Conservation (phyloP, 2,888 invertebrate species). For the Trissolcus brochymenae region DNA sequence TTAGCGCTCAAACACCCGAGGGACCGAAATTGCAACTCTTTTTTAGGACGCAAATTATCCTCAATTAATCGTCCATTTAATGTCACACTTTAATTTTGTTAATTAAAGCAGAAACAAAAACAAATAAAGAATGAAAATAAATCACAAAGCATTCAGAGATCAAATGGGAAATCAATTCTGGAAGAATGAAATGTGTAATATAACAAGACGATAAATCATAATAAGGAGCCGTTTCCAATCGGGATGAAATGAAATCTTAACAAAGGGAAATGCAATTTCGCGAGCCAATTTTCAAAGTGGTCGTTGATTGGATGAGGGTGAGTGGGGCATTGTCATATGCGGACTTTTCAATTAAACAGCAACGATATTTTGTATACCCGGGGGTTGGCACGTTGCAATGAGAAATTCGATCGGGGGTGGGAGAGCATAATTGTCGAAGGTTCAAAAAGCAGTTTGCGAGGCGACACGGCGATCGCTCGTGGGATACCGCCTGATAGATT, state of each 20-base stretch:
- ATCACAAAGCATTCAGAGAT: no score
- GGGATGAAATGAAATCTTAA: not conserved
- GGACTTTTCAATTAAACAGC: slow-evolving; percentile 31
- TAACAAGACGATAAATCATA: not conserved
- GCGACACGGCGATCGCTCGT: slow-evolving; percentile 50
- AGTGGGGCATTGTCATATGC: slow-evolving; percentile 16
- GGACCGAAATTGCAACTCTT: not conserved
- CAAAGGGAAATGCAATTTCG: slow-evolving; percentile 8
- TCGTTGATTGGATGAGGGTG: slow-evolving; percentile 13
- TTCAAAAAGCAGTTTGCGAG: slow-evolving; percentile 51
- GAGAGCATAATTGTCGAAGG: slow-evolving; percentile 36
- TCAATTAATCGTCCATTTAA: no score
- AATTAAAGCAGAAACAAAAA: no score
- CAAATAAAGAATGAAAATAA: no score
- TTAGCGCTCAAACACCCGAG: slow-evolving; percentile 33
- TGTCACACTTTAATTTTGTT: no score
- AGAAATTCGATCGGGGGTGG: slow-evolving; percentile 40
- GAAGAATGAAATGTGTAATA: not conserved
- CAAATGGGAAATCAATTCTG: no score
- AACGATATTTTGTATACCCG: slow-evolving; percentile 16
- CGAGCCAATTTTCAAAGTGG: slow-evolving; percentile 19
- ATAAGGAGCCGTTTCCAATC: not conserved
- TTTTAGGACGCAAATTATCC: slow-evolving; percentile 1
- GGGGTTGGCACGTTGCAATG: slow-evolving; percentile 38
- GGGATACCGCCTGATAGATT: slow-evolving; percentile 55